Percentiles rank a stretch among this genome's conserved stretches.
These are phyloP conservation scores for Drosophila parthenogenetica DNA, from an alignment of 2,888 invertebrate genomes.

Conservation along the genomic window DNA sequence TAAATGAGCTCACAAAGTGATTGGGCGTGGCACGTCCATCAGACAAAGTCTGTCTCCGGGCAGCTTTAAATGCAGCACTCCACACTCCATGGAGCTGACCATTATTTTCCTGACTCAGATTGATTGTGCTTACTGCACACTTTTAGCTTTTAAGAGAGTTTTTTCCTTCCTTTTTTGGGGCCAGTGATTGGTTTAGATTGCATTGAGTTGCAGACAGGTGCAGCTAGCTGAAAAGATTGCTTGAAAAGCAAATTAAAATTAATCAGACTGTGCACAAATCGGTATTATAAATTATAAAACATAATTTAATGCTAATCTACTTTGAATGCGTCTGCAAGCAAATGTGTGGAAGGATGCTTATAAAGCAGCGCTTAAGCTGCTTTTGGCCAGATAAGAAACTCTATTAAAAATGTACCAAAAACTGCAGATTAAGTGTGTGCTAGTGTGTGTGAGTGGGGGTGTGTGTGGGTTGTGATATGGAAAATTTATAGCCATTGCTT, in stretches of 20 bases:
- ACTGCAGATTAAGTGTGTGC: slow-evolving; percentile 33
- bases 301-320: background rate
- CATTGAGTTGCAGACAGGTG: background rate
- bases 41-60: background rate
- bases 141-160: background rate
- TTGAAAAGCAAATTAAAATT: too few relatives aligned
- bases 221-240: background rate
- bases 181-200: background rate
- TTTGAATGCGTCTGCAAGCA: background rate
- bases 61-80: slow-evolving; percentile 10
- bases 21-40: slow-evolving; percentile 26
- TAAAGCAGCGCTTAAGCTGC: slow-evolving; percentile 17
- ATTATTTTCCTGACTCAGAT: slow-evolving; percentile 19
- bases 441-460: slow-evolving; percentile 7
- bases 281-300: too few relatives aligned
- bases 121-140: slow-evolving; percentile 30
- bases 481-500: slow-evolving; percentile 63
- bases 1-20: slow-evolving; percentile 42
- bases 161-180: background rate
- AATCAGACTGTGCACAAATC: too few relatives aligned
- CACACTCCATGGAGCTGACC: slow-evolving; percentile 2
- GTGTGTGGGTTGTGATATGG: slow-evolving; percentile 32
- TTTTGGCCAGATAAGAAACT: slow-evolving; percentile 2
- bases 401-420: slow-evolving; percentile 16
- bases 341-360: slow-evolving; percentile 8